These are phyloP conservation scores for Mixornis gularis DNA, from an alignment of 2,113 vertebrate species.

Conservation along the genomic window DNA sequence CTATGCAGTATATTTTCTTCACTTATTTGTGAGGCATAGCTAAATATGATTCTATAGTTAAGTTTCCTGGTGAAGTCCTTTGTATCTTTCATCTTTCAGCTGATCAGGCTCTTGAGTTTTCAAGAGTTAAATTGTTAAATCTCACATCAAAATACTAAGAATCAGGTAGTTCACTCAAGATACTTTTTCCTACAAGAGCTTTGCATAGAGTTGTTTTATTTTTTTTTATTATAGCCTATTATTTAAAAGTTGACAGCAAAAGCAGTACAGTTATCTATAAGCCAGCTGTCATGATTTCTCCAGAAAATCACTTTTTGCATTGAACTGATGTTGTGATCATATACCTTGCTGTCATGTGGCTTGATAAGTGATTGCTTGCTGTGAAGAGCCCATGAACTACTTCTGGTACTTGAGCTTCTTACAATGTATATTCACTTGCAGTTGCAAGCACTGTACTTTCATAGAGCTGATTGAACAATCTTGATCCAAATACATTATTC, in stretches of 20 bases:
- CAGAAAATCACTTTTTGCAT: not conserved
- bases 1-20: not conserved
- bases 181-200: not conserved
- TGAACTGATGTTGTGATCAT: not conserved
- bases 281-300: not conserved
- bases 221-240: not conserved
- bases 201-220: rapidly evolving
- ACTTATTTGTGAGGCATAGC: not conserved
- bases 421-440: not conserved
- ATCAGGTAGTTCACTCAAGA: not conserved
- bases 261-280: not conserved
- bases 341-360: not conserved
- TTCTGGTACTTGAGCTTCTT: not conserved
- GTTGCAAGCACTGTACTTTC: not conserved
- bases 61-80: not conserved
- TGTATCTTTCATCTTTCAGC: not conserved
- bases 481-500: conserved; percentile 12
- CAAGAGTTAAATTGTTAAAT: not conserved
- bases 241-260: not conserved
- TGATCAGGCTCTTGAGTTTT: not conserved
- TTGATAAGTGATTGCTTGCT: not conserved
- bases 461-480: not conserved
- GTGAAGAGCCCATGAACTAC: not conserved
- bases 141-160: not conserved
- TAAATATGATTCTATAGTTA: not conserved